Evolutionary conservation across 2,113 vertebrate species (phyloP), one percentile per base, ranked within the genome.

Genomic region (Catharus minimus): DNA sequence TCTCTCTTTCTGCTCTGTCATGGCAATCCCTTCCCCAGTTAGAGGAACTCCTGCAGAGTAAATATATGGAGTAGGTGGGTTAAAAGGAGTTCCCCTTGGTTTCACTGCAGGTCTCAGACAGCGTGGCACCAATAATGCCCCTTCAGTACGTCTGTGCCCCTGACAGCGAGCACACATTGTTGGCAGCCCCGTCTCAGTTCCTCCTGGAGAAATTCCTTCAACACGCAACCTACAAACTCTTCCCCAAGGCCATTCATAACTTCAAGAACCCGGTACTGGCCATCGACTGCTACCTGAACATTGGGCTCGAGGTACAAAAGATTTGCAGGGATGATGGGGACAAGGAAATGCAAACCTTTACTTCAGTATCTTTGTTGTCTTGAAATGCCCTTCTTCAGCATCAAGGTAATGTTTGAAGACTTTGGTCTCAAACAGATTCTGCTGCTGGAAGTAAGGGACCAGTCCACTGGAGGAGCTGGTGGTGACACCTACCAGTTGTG

Each of bases 171-270:
- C 99, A 99, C 90, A 99, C 98, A 0, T 96, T 99, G 41, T 75
- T 99, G 89, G 98, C 98, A 26, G 99, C 99, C 20, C 99, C 99
- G 0, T 98, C 99, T 15, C 99, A 99, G 95, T 99, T 99, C 87
- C 98, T 99, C 27, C 97, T 99, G 90, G 99, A 99, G 96, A 99
- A 97, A 91, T 99, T 99, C 96, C 98, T 99, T 83, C 98, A 99
- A 93, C 98, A 98, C 1, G 98, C 98, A 12, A 98, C 99, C 5
- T 98, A 98, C 96, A 98, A 98, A 91, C 98, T 99, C 69, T 99
- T 99, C 95, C 99, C 99, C 1, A 99, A 98, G 96, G 99, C 99
- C 38, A 92, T 98, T 49, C 96, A 96, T 39, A 99, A 99, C 97
- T 97, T 97, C 85, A 98, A 92, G 97, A 99, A 98, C 97, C 99